Base-by-base conservation (phyloP, 2,797 vertebrate genomes). In the Mormyrus proboscirostris region DNA sequence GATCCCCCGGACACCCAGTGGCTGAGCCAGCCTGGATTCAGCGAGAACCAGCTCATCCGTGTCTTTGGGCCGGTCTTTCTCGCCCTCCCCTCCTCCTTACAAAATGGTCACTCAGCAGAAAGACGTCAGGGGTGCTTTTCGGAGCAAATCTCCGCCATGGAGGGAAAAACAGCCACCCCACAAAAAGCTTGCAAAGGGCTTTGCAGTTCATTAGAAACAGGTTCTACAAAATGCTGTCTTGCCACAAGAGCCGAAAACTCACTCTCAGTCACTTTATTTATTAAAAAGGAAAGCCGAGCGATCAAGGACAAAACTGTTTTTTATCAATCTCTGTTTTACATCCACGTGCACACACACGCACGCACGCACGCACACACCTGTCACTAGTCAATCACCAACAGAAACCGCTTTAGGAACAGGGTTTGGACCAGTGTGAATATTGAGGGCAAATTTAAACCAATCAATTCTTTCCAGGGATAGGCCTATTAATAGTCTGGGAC, bases 401-500 rank as follows among this genome's bases (percentile, higher is more conserved):
- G 38, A 88, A 73, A 79, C 62, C 22, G 12, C 49, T n/a, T 29
- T 29, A n/a, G 33, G 33, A 82, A 57, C 50, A 88, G 50, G 49
- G 14, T 49, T 44, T 29, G 19, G 33, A 57, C 38, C 22, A 89
- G 41, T 41, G 14, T 65, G 44, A 25, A 89, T 82, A 10, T 22
- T n/a, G 55, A 50, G 22, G 7, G 5, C 33, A 84, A 84, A 89
- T 59, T 49, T 88, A 33, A 22, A 33, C n/a, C 53, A 57, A 50
- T 89, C 53, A 85, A 62, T 65, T 86, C 55, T 86, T 73, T 69
- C 82, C 41, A 89, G 16, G 49, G 82, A 69, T 33, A 44, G 19
- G 57, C 57, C 55, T 62, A 88, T 62, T 62, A 62, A 88, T 88
- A 88, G 33, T 62, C 19, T 44, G 84, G 50, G 16, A 38, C 49